Base-by-base conservation (phyloP, 2,888 invertebrate genomes). In the Spisula solida region DNA sequence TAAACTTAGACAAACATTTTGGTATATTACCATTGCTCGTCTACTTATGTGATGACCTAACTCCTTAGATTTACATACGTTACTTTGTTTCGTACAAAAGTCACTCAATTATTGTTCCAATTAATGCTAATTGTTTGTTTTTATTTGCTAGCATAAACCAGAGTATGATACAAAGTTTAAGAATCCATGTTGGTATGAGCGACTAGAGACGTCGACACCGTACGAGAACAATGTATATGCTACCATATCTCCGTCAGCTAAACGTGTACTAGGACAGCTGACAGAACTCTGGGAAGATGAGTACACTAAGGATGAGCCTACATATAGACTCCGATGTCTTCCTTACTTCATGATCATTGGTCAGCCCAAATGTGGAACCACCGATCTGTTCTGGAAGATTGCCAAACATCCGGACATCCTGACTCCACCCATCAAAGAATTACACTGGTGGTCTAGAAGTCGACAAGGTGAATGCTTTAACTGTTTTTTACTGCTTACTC, bases 261-360 rank as follows among this genome's bases (percentile, higher is more conserved):
- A 86, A 75, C 80, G 87, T 18, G 80, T 85, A 31, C 86, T 91
- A 20, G 70, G 75, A 29, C 55, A 60, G n/a, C 82, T 91, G 75
- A 86, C 89, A 29, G 81, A 82, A 0, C 80, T 47, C 10, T 91
- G 89, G 89, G 84, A 86, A 70, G 70, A 86, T 4, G 29, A 51
- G 16, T 90, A 66, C 56, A 25, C n/a, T 16, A 4, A 20, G 0
- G 70, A 48, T n/a, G 82, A 86, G 31, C 81, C 18, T 0, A 81
- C 66, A 25, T 81, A 86, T 84, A 70, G 93, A 79, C 94, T 93
- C 87, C 94, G 94, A 98, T 98, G 96, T 99, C 99, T 97, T 99
- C 99, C 90, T 97, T 99, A 94, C 97, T 99, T 96, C 98, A 98
- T 94, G 86, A 92, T 95, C 31, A 94, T 95, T 82, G 95, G 95